Conservation (phyloP, 2,113 vertebrate genomes). For the Vimba vimba region DNA sequence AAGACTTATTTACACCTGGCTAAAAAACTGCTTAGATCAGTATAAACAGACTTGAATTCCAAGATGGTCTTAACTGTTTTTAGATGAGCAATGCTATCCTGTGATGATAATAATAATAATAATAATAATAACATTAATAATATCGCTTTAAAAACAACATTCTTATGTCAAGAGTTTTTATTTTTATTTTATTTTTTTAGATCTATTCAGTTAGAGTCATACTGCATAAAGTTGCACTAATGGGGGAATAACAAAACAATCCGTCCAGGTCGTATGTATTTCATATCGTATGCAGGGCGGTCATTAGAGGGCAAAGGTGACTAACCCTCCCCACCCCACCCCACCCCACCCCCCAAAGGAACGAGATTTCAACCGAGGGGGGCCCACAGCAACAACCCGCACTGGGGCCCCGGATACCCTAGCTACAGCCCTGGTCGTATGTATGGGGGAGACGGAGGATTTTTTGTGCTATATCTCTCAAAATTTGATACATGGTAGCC, state of each 20-base stretch:
- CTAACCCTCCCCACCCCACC: no score
- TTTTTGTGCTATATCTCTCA: no score
- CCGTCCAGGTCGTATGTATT: not conserved
- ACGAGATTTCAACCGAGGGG: no score
- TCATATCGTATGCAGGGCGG: not conserved
- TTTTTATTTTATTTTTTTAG: not conserved
- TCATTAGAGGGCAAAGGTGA: no score
- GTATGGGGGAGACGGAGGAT: no score
- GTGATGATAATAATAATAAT: not conserved
- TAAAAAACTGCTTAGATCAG: not conserved
- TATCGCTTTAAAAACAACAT: not conserved
- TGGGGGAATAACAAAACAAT: not conserved
- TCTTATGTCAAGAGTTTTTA: not conserved
- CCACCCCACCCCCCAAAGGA: no score
- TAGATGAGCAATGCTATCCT: not conserved
- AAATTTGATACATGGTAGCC: no score
- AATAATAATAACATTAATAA: not conserved
- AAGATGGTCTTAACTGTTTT: not conserved
- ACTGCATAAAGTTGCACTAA: not conserved
- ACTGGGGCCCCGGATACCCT: no score
- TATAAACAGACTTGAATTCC: not conserved
- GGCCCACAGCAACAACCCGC: no score
- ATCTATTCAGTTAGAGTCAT: not conserved
- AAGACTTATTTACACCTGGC: not conserved
- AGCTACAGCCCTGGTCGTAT: no score